Evolutionary conservation across 2,888 invertebrate species (phyloP), one percentile per base, ranked within the genome.

Genomic region (Pristionchus maxplancki): DNA sequence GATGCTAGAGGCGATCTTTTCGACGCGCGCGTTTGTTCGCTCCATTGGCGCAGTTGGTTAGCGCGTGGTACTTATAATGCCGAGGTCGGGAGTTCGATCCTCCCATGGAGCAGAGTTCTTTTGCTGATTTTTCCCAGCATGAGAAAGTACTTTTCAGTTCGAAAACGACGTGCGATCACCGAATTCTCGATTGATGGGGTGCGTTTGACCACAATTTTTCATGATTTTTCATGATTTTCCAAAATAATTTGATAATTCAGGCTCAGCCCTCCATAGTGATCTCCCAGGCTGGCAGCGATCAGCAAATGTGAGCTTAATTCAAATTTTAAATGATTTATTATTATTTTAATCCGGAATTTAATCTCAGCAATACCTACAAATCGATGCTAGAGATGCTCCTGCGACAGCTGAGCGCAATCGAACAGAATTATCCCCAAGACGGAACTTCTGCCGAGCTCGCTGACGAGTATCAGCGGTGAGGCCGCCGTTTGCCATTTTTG

Each of bases 41-140:
- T 78, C 78, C 78, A 78, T 78, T 78, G 78, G 78, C 78, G 78
- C 78, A 78, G 78, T 78, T 78, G 78, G 78, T 78, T 78, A 78
- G 78, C 78, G 78, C 78, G 78, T 78, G 78, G 78, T 78, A 78
- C 78, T 78, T 78, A 78, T 78, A 78, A 78, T 78, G 48, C 78
- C 78, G 78, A 78, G 78, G 78, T 78, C 78, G 78, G 78, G 78
- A 78, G 78, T 78, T 78, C 78, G 78, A 78, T 78, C 78, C 78
- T 78, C 78, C 78, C 78, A 78, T 78, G 78, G 78, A 78, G 78
- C 78, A 78, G 48, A 78, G n/a, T 44, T n/a, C n/a, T 71, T 78
- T 78, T 78, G 78, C 78, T 13, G 48, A 11, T n/a, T 48, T 78
- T 78, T 78, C 24, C 13, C 11, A 0, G 71, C 17, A 6, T 13